Conservation (phyloP, 2,888 invertebrate species). For the Agrotis ipsilon region DNA sequence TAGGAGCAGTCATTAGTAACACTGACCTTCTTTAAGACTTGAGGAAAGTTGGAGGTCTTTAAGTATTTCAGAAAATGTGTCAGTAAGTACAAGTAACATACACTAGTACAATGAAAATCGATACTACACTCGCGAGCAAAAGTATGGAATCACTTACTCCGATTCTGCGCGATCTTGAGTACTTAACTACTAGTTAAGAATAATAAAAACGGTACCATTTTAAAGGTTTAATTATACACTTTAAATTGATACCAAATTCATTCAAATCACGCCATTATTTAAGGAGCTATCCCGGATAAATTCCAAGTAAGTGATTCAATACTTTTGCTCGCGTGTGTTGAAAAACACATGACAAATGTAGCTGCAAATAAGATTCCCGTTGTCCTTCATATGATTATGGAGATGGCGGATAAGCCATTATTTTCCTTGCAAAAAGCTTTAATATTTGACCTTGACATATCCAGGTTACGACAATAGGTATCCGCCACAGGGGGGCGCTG, state of each 20-base stretch:
- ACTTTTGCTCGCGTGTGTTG: neutral
- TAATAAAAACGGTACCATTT: no score
- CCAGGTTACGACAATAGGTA: constrained; percentile 10
- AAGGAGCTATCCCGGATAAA: no score
- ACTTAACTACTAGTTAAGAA: no score
- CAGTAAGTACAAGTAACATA: neutral
- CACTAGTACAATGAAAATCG: no score
- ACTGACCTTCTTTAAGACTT: constrained; percentile 41
- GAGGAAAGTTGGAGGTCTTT: no score
- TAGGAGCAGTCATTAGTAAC: constrained; percentile 41
- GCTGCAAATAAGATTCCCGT: constrained; percentile 21
- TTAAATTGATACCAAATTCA: no score
- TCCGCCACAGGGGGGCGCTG: neutral
- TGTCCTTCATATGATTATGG: constrained; percentile 8
- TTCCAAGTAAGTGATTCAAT: no score
- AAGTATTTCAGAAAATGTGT: constrained; percentile 15
- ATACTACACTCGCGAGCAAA: no score
- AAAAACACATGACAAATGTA: constrained; percentile 14
- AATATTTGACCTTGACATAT: constrained; percentile 27
- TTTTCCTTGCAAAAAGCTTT: constrained; percentile 1
- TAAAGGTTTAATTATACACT: no score
- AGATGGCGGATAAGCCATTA: neutral
- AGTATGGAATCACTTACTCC: no score
- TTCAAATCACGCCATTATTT: no score
- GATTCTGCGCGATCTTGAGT: no score